Evolutionary conservation across 2,113 vertebrate genomes (phyloP).

Genomic region (Brachirus orientalis): DNA sequence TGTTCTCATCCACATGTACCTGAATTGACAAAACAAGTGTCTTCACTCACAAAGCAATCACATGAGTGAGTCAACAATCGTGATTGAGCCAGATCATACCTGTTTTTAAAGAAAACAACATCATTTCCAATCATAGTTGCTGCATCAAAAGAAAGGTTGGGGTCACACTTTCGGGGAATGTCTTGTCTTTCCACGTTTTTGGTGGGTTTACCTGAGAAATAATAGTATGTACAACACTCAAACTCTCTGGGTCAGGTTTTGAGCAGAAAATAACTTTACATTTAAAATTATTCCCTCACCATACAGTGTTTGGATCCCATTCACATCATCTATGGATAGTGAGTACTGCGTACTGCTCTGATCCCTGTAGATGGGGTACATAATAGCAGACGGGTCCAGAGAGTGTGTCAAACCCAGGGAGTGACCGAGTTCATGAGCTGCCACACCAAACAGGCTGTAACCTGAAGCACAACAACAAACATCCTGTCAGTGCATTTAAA

Average conservation of each 20-base stretch:
- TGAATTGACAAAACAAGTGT: constrained; percentile 21
- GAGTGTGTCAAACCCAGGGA: constrained; percentile 82
- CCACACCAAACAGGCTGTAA: constrained; percentile 77
- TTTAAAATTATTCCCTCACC: constrained; percentile 23
- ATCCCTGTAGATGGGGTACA: constrained; percentile 83
- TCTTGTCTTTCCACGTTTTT: constrained; percentile 17
- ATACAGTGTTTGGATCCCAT: constrained; percentile 82
- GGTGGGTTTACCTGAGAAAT: constrained; percentile 58
- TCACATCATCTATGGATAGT: constrained; percentile 79
- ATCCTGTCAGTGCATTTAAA: neutral
- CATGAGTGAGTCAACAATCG: neutral
- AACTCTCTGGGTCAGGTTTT: neutral
- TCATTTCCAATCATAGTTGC: constrained; percentile 67
- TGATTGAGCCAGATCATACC: constrained; percentile 34
- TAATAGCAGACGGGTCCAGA: constrained; percentile 78
- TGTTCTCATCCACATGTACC: constrained; percentile 74
- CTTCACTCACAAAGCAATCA: neutral
- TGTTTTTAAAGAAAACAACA: constrained; percentile 76
- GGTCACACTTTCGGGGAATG: constrained; percentile 65
- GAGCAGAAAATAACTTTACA: neutral
- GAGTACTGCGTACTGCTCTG: constrained; percentile 68
- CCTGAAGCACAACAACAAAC: constrained; percentile 61
- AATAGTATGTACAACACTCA: neutral
- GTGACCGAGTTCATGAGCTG: constrained; percentile 84
- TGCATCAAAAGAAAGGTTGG: constrained; percentile 69